phyloP scores from a whole-genome alignment of 1,140 invertebrate genomes.

The Drosophila ficusphila region DNA sequence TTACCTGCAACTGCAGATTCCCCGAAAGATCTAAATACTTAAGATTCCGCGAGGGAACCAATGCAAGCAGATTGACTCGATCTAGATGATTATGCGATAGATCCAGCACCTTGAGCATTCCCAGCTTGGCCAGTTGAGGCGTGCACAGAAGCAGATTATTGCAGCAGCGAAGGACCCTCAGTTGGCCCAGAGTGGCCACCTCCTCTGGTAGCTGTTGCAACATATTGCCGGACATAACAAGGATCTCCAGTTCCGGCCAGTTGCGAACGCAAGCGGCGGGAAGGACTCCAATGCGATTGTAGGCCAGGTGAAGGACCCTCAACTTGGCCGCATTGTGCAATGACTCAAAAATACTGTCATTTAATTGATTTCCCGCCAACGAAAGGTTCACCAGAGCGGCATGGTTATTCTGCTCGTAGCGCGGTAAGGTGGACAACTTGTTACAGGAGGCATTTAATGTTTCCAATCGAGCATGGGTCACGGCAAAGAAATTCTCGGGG shows the following conservation, averaged over 20 bases:
- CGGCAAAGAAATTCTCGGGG: constrained; percentile 90
- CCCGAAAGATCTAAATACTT: constrained; percentile 94
- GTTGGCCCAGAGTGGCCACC: constrained; percentile 89
- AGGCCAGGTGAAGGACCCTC: constrained; percentile 90
- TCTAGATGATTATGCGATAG: constrained; percentile 93
- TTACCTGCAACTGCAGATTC: constrained; percentile 89
- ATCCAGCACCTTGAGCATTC: constrained; percentile 91
- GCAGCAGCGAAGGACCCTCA: constrained; percentile 91
- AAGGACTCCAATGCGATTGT: constrained; percentile 90
- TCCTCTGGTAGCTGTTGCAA: constrained; percentile 91
- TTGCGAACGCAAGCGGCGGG: constrained; percentile 90
- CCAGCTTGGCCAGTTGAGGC: constrained; percentile 90
- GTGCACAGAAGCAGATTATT: constrained; percentile 91
- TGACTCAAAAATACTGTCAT: constrained; percentile 89
- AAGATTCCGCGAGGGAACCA: constrained; percentile 90
- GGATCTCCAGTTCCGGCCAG: constrained; percentile 92
- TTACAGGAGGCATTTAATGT: constrained; percentile 92
- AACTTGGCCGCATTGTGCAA: constrained; percentile 88
- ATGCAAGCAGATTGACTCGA: constrained; percentile 89
- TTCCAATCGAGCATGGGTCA: constrained; percentile 88
- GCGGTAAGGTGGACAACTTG: constrained; percentile 88
- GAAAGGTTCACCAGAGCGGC: constrained; percentile 89
- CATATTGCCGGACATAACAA: constrained; percentile 93
- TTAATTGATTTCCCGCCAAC: constrained; percentile 91
- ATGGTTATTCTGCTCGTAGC: constrained; percentile 86